Percentiles rank a stretch among this genome's conserved stretches.
phyloP scores from a whole-genome alignment of 2,888 invertebrate genomes.

The Tridacna crocea region DNA sequence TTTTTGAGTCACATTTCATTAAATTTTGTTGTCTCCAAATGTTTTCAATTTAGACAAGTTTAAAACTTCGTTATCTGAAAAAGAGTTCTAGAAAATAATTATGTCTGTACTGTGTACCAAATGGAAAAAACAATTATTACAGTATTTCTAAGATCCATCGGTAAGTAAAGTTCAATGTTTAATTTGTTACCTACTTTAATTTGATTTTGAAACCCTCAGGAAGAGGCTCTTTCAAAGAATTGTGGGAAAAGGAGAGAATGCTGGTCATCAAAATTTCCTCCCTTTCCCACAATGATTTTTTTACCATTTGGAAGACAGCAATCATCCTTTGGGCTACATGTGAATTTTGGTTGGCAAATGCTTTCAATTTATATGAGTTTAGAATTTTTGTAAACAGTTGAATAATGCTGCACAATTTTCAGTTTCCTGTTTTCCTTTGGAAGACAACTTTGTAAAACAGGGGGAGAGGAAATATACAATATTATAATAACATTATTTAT shows the following conservation, averaged over 20 bases:
- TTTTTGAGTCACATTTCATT: too few relatives aligned
- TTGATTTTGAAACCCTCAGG: too few relatives aligned
- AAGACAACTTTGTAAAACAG: too few relatives aligned
- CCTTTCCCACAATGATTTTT: neutral
- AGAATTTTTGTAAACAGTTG: neutral
- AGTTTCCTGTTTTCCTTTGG: too few relatives aligned
- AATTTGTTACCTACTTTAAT: neutral
- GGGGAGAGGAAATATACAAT: too few relatives aligned
- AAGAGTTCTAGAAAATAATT: neutral
- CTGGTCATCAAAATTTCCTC: neutral
- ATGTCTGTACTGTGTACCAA: neutral
- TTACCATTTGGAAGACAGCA: neutral
- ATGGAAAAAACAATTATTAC: neutral
- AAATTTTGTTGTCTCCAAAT: too few relatives aligned
- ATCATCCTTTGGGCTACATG: neutral
- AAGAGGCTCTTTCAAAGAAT: slow-evolving; percentile 3
- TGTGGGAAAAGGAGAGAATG: neutral
- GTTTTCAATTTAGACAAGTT: too few relatives aligned
- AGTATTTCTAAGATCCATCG: slow-evolving; percentile 14
- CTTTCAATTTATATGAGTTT: neutral
- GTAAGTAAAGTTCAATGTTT: slow-evolving; percentile 1
- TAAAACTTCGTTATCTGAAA: neutral
- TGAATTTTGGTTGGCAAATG: neutral
- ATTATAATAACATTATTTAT: too few relatives aligned
- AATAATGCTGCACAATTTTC: too few relatives aligned